Percentiles rank a stretch among this genome's conserved stretches.
phyloP scores from a whole-genome alignment of 2,797 vertebrate genomes.

The Scyliorhinus canicula region DNA sequence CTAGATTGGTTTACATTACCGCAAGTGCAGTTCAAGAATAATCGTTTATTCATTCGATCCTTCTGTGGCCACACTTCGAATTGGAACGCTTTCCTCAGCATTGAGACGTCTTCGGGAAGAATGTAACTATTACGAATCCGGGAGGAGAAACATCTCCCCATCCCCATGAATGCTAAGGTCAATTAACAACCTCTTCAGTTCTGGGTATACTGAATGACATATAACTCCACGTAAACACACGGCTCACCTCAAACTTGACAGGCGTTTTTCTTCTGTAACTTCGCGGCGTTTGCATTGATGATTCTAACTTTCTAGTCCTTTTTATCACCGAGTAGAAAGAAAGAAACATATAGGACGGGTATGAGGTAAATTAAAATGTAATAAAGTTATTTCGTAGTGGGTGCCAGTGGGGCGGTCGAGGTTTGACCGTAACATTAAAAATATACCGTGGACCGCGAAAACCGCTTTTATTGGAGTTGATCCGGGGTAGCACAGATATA shows the following conservation, averaged over 20 bases:
- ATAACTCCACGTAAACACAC: neutral
- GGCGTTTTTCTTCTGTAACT: neutral
- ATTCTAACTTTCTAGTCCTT: neutral
- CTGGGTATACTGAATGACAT: neutral
- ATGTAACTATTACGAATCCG: neutral
- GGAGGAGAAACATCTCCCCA: neutral
- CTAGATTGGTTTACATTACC: neutral
- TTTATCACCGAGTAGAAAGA: neutral
- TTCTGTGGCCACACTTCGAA: neutral
- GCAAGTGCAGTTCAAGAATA: neutral
- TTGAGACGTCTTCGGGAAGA: neutral
- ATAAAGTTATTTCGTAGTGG: neutral
- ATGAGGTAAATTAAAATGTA: neutral
- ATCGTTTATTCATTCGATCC: neutral
- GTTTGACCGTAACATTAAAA: neutral
- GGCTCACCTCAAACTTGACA: neutral
- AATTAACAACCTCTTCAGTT: neutral
- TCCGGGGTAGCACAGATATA: neutral
- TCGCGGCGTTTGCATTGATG: neutral
- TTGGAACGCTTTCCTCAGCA: neutral
- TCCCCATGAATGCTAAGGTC: neutral
- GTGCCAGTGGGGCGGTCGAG: constrained; percentile 20
- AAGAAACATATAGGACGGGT: constrained; percentile 11
- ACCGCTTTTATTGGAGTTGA: neutral
- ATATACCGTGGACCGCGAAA: neutral